Evolutionary conservation across 2,888 invertebrate species (phyloP).

Genomic region (Eretmocerus hayati): DNA sequence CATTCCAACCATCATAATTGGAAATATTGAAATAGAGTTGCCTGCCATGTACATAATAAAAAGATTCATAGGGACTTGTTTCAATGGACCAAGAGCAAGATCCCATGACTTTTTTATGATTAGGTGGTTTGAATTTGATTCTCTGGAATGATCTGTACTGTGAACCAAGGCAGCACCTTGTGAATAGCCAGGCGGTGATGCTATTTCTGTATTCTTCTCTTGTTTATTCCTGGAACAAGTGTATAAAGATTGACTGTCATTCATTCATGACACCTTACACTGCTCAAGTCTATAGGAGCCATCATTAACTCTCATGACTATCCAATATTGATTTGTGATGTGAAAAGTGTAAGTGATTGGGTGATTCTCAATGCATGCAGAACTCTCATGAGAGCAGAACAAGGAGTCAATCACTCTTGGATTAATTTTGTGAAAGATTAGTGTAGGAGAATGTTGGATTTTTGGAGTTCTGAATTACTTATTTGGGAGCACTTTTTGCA

Average conservation of each 20-base stretch:
- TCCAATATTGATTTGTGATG: neutral
- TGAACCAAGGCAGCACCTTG: slow-evolving; percentile 65
- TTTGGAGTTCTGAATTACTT: no score
- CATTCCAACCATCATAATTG: slow-evolving; percentile 99
- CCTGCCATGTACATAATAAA: slow-evolving; percentile 99
- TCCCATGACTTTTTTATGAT: slow-evolving; percentile 96
- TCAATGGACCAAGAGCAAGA: slow-evolving; percentile 86
- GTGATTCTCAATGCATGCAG: no score
- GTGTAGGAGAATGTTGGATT: no score
- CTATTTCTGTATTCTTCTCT: slow-evolving; percentile 53
- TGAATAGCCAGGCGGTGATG: slow-evolving; percentile 81
- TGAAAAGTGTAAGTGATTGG: no score
- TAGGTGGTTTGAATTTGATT: slow-evolving; percentile 74
- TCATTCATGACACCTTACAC: neutral
- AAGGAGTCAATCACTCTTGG: no score
- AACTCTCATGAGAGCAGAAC: no score
- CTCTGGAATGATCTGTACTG: slow-evolving; percentile 67
- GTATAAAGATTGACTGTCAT: slow-evolving; percentile 7
- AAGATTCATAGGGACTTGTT: slow-evolving; percentile 97
- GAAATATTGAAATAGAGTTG: slow-evolving; percentile 97
- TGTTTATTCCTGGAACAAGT: slow-evolving; percentile 34
- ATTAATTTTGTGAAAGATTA: no score
- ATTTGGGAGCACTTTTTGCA: no score
- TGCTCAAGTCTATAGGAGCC: no score
- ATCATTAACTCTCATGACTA: no score